These are phyloP conservation scores for Dryas iulia DNA, from an alignment of 1,140 invertebrate genomes.

Conservation along the genomic window DNA sequence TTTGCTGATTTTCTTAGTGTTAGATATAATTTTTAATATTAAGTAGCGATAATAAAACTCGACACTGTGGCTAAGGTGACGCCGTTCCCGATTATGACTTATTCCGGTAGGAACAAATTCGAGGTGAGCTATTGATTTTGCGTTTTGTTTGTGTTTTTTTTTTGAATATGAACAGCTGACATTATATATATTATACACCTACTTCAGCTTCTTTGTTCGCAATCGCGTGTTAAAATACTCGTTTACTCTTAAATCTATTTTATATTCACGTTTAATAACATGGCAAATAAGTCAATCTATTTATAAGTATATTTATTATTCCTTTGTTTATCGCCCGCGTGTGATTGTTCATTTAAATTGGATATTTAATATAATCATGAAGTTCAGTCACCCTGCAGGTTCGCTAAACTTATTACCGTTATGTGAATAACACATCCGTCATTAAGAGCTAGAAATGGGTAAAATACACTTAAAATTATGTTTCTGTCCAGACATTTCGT, in stretches of 20 bases:
- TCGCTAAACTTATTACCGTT: conserved; percentile 54
- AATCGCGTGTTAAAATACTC: conserved; percentile 13
- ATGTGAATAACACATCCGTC: conserved; percentile 6
- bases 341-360: neutral
- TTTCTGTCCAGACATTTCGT: neutral
- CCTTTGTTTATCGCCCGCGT: conserved; percentile 10
- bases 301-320: conserved; percentile 26
- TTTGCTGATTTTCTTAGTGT: conserved; percentile 35
- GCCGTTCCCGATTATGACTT: conserved; percentile 76
- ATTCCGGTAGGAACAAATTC: conserved; percentile 82
- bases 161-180: conserved; percentile 74
- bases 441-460: neutral
- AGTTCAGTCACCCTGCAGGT: conserved; percentile 45
- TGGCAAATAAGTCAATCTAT: conserved; percentile 22
- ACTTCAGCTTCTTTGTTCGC: conserved; percentile 42
- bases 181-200: conserved; percentile 30
- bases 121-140: conserved; percentile 75
- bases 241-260: neutral
- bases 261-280: neutral
- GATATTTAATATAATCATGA: conserved; percentile 2
- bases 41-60: conserved; percentile 25
- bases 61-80: conserved; percentile 73
- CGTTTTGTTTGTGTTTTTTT: conserved; percentile 74
- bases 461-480: neutral
- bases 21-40: neutral